Conservation (phyloP, 2,797 vertebrate species). For the Tangara arthus region DNA sequence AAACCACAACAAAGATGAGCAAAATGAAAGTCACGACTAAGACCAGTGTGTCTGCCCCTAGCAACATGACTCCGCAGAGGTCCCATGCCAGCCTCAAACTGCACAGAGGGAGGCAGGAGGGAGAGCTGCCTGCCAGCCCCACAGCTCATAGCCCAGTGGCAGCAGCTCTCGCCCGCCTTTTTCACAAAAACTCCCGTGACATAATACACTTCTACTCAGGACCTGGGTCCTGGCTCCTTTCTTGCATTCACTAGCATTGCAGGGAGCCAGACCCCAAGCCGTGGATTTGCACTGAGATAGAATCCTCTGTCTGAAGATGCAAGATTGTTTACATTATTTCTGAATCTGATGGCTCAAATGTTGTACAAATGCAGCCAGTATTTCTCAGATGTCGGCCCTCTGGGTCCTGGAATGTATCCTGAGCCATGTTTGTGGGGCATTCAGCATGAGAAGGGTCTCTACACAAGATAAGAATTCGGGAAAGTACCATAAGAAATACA, state of each 20-base stretch:
- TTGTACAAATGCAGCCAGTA: neutral
- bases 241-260: rapidly evolving
- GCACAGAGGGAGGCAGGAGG: rapidly evolving
- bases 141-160: rapidly evolving
- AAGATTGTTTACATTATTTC: neutral
- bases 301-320: neutral
- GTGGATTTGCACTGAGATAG: neutral
- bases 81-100: too few relatives aligned
- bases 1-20: neutral
- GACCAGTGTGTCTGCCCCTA: neutral
- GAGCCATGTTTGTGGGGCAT: neutral
- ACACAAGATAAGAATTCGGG: neutral
- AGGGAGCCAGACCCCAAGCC: neutral
- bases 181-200: neutral
- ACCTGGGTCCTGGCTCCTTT: neutral
- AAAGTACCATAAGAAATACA: neutral
- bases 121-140: neutral
- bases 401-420: neutral
- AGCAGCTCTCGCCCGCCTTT: neutral
- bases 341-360: neutral
- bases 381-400: neutral
- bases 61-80: neutral
- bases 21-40: neutral
- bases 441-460: neutral
- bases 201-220: neutral